phyloP scores from a whole-genome alignment of 2,888 invertebrate species.

The Amblyteles armatorius region DNA sequence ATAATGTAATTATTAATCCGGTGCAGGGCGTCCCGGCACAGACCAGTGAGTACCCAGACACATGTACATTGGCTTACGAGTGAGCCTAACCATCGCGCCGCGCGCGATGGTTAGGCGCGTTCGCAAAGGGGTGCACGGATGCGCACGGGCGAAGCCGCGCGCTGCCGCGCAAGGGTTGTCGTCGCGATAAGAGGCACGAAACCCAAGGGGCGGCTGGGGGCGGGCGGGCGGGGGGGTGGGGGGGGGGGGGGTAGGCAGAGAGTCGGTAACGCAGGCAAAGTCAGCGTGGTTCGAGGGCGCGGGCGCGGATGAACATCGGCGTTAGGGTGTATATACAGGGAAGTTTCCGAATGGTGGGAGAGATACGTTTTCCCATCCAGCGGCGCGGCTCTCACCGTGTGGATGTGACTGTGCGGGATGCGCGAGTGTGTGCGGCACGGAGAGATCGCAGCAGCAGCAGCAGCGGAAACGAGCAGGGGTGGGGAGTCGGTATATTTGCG shows the following conservation, averaged over 20 bases:
- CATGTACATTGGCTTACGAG: conserved; percentile 2
- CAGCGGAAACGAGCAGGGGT: conserved; percentile 74
- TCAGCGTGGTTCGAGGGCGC: conserved; percentile 57
- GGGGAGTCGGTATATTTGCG: conserved; percentile 84
- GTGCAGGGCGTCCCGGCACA: conserved; percentile 28
- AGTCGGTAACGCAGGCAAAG: conserved; percentile 22
- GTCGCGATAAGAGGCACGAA: conserved; percentile 64
- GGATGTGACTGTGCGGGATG: conserved; percentile 1
- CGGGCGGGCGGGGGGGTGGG: conserved; percentile 5
- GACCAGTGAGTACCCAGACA: conserved; percentile 58
- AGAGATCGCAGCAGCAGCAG: conserved; percentile 45
- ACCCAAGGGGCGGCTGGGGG: conserved; percentile 25
- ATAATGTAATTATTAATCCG: conserved; percentile 34
- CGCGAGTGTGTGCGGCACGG: conserved; percentile 35
- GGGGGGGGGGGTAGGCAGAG: neutral
- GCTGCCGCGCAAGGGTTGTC: conserved; percentile 63
- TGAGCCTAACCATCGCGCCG: conserved; percentile 65
- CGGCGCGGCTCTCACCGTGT: neutral
- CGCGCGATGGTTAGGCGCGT: conserved; percentile 57
- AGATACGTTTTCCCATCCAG: conserved; percentile 32
- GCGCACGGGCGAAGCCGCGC: conserved; percentile 48
- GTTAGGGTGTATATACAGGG: conserved; percentile 13
- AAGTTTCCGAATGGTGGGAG: conserved; percentile 49
- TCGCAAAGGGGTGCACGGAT: conserved; percentile 45
- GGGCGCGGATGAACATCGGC: conserved; percentile 44